Evolutionary conservation across 2,888 invertebrate genomes (phyloP).

Genomic region (Oscheius sp.): DNA sequence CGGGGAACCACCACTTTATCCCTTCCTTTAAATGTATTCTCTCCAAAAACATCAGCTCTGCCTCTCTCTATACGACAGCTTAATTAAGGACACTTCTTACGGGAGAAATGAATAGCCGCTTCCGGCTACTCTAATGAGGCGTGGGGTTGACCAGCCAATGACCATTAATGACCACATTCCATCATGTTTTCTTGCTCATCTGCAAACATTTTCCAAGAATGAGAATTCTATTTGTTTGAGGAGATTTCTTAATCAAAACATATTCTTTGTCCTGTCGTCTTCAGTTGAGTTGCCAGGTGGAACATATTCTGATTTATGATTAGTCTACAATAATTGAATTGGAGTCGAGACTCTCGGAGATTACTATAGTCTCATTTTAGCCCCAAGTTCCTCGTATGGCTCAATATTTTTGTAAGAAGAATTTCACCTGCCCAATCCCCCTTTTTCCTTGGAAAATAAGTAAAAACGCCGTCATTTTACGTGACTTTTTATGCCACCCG

Average conservation of each 20-base stretch:
- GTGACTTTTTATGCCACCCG: too few species aligned
- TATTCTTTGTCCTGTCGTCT: neutral
- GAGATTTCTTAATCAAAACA: neutral
- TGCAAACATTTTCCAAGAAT: neutral
- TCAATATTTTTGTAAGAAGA: too few species aligned
- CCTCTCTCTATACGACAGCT: neutral
- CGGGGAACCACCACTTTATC: too few species aligned
- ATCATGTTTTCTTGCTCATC: neutral
- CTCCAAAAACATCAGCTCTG: neutral
- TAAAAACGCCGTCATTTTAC: too few species aligned
- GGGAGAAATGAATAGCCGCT: neutral
- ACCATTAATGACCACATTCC: constrained; percentile 5
- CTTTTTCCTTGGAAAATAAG: too few species aligned
- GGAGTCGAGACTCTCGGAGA: neutral
- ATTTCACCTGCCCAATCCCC: too few species aligned
- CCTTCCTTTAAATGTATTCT: too few species aligned
- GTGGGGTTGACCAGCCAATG: constrained; percentile 7
- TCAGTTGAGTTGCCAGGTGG: too few species aligned
- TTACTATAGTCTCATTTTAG: too few species aligned
- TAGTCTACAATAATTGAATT: neutral
- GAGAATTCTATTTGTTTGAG: neutral
- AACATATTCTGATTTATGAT: constrained; percentile 1
- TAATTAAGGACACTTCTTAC: neutral
- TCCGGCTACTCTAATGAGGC: constrained; percentile 27
- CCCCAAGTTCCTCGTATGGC: too few species aligned